phyloP scores from a whole-genome alignment of 2,888 invertebrate species.

The Subacronicta megacephala region DNA sequence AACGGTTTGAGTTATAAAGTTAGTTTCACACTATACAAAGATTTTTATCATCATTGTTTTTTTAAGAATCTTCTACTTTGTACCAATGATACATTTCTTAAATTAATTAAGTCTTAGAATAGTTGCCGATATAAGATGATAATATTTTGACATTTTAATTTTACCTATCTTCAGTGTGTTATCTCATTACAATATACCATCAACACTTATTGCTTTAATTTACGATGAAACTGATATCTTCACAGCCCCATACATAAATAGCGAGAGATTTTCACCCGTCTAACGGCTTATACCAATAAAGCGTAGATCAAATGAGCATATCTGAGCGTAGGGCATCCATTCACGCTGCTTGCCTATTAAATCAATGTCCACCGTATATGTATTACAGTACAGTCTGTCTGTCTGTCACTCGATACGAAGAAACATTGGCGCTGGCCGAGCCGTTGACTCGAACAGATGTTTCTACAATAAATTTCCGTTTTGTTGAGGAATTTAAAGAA shows the following conservation, averaged over 20 bases:
- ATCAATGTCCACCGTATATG: constrained; percentile 83
- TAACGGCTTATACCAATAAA: constrained; percentile 56
- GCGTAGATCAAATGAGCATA: constrained; percentile 70
- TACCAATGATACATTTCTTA: too few relatives aligned
- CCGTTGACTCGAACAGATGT: constrained; percentile 51
- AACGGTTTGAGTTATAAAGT: too few relatives aligned
- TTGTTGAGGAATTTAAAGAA: constrained; percentile 42
- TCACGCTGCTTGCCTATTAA: constrained; percentile 74
- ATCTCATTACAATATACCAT: constrained; percentile 13
- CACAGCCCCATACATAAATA: constrained; percentile 24
- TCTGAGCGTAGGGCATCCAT: constrained; percentile 66
- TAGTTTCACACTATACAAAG: too few relatives aligned
- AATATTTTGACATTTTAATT: not conserved
- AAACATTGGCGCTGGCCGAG: constrained; percentile 57
- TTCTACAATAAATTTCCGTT: constrained; percentile 41
- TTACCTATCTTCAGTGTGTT: constrained; percentile 8
- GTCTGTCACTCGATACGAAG: constrained; percentile 72
- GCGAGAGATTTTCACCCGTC: constrained; percentile 42
- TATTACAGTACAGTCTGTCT: constrained; percentile 64
- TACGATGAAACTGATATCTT: constrained; percentile 44
- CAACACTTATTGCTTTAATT: constrained; percentile 19
- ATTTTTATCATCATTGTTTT: too few relatives aligned
- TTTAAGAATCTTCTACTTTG: too few relatives aligned
- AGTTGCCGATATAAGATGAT: too few relatives aligned
- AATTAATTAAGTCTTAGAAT: too few relatives aligned